Evolutionary conservation across 2,113 vertebrate species (phyloP), one percentile per base, ranked within the genome.

Genomic region (Oophaga pumilio): DNA sequence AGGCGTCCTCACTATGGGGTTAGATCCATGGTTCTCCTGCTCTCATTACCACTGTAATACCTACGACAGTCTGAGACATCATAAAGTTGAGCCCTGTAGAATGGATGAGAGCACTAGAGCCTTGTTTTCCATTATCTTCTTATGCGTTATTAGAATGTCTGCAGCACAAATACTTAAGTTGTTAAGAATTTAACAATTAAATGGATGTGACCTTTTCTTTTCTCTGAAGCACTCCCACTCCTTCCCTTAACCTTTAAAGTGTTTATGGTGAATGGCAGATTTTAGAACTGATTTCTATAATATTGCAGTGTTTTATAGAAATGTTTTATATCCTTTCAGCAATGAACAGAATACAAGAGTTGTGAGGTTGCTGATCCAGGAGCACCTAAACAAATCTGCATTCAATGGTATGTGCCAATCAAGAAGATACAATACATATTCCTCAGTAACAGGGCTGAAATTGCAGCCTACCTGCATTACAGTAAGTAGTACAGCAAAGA

Each of bases 351-450:
- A 82, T 64, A 82, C 69, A 87, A 50, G 28, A 52, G 43, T 71
- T 60, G 22, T 43, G 22, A 73, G 53, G 77, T 56, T 73, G 24
- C 9, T 43, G 24, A 82, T 56, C 22, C 56, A 69, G 53, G 6
- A 52, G 15, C n/a, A 49, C 14, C 28, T 71, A 81, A 81, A 87
- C 59, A 77, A 62, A 68, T 17, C 53, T 15, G 6, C 76, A 62
- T 62, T n/a, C n/a, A 43, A 82, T 60, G 64, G 22, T 10, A 71
- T 43, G 57, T 62, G 78, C n/a, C 86, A 87, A 81, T 87, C 76
- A 74, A 71, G 6, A 10, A 73, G 33, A 73, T n/a, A 87, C 18
- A 56, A 43, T n/a, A 52, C 33, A 50, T 18, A 24, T 43, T 74
- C 52, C 81, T 33, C 79, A 74, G 57, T 64, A 20, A 64, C 24